These are phyloP conservation scores for Epinephelus coioides DNA, from an alignment of 2,797 vertebrate genomes.

Conservation along the genomic window DNA sequence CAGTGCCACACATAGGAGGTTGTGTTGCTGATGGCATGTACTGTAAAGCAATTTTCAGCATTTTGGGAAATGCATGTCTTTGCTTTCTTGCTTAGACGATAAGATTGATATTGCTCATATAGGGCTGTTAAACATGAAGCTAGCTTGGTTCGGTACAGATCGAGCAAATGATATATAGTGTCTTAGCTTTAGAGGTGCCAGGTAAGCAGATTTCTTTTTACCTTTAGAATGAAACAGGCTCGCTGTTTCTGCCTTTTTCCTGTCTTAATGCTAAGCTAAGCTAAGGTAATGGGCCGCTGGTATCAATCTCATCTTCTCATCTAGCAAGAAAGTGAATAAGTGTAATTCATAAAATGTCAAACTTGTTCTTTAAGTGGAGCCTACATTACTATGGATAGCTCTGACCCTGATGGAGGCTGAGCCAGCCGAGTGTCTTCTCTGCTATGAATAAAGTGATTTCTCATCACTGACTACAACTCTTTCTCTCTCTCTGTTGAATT, in stretches of 20 bases:
- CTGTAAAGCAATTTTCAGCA: neutral
- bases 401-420: slow-evolving; percentile 8
- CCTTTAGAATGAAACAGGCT: neutral
- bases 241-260: neutral
- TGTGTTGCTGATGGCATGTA: neutral
- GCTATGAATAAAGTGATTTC: slow-evolving; percentile 25
- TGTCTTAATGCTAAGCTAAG: neutral
- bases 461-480: neutral
- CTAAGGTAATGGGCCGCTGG: neutral
- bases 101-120: too few relatives aligned
- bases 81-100: neutral
- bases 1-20: neutral
- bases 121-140: neutral
- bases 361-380: neutral
- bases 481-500: neutral
- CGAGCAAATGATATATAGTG: too few relatives aligned
- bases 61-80: neutral
- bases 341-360: neutral
- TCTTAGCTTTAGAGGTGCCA: too few relatives aligned
- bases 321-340: neutral
- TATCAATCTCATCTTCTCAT: neutral
- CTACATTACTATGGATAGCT: neutral
- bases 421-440: neutral
- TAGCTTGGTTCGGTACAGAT: too few relatives aligned
- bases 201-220: too few relatives aligned